Evolutionary conservation across 2,888 invertebrate genomes (phyloP), one percentile per base, ranked within the genome.

Genomic region (Sussaba pulchella): DNA sequence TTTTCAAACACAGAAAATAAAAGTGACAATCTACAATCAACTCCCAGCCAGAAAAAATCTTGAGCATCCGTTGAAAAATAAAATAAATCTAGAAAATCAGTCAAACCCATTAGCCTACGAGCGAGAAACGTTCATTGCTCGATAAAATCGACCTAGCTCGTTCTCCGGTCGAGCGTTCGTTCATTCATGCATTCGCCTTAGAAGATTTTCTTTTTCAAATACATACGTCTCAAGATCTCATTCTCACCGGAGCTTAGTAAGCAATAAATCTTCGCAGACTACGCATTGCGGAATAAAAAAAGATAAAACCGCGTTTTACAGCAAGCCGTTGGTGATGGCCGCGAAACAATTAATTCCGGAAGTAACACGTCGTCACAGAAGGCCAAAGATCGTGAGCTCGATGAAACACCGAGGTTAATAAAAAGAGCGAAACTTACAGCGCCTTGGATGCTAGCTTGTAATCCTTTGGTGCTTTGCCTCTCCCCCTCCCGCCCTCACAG

Each of bases 311-410:
- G 45, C 19, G 54, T 66, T 74, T 74, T 74, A 74, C 19, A 45
- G 66, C 36, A 12, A 19, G 43, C 5, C 17, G 21, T 4, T 45
- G 54, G 31, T 43, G 41, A 64, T 61, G 39, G 1, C 4, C 41
- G 61, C 36, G 36, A 19, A 31, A 73, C 64, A 10, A 43, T 73
- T 64, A 9, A 64, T 66, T 66, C 54, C 36, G 57, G 54, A 57
- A 57, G 73, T 74, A 66, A 74, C 73, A 66, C 57, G 26, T 63
- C 52, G 63, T 73, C 41, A 64, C 45, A 26, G 63, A 2, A 31
- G 31, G 31, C 9, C 6, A 9, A 63, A 26, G 26, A 63, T 73
- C 52, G 63, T 57, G 43, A 43, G 70, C 57, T 57, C 52, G 41
- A 36, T 26, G 41, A 43, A 26, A 64, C 26, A 19, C 54, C 10